Conservation (phyloP, 2,888 invertebrate genomes). For the Mesodorylaimus sp. region DNA sequence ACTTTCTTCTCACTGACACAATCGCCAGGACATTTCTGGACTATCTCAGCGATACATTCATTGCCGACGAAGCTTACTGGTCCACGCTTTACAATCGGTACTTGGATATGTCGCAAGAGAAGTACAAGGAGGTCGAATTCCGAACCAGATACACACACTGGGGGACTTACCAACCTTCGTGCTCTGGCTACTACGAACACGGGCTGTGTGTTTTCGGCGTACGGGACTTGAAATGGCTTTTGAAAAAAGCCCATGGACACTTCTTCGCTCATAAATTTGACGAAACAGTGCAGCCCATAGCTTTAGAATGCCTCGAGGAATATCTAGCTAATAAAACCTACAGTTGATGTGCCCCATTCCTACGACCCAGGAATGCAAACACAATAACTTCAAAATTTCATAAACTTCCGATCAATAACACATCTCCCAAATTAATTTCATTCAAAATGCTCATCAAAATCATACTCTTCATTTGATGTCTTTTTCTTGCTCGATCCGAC, state of each 20-base stretch:
- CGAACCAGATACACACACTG: conserved; percentile 11
- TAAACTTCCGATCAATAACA: too few relatives aligned
- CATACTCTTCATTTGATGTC: not conserved
- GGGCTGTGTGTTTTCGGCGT: conserved; percentile 28
- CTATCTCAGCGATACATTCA: conserved; percentile 4
- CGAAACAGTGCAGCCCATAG: conserved; percentile 20
- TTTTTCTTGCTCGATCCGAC: too few relatives aligned
- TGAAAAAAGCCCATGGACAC: conserved; percentile 15
- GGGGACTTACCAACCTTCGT: conserved; percentile 11
- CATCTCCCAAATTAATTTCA: too few relatives aligned
- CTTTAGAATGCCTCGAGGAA: conserved; percentile 27
- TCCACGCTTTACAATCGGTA: conserved; percentile 6
- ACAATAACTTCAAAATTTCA: too few relatives aligned
- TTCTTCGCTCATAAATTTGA: conserved; percentile 30
- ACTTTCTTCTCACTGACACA: not conserved
- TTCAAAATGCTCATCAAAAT: not conserved
- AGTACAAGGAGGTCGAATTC: not conserved
- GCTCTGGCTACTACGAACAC: conserved; percentile 22
- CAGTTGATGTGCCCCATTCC: too few relatives aligned
- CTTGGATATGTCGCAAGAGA: not conserved
- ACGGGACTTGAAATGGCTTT: conserved; percentile 21
- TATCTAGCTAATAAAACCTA: conserved; percentile 21
- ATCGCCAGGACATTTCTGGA: not conserved
- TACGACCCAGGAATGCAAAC: too few relatives aligned
- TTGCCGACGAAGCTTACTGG: conserved; percentile 12